Conservation (phyloP, 2,888 invertebrate genomes). For the Nemotelus pantherinus region DNA sequence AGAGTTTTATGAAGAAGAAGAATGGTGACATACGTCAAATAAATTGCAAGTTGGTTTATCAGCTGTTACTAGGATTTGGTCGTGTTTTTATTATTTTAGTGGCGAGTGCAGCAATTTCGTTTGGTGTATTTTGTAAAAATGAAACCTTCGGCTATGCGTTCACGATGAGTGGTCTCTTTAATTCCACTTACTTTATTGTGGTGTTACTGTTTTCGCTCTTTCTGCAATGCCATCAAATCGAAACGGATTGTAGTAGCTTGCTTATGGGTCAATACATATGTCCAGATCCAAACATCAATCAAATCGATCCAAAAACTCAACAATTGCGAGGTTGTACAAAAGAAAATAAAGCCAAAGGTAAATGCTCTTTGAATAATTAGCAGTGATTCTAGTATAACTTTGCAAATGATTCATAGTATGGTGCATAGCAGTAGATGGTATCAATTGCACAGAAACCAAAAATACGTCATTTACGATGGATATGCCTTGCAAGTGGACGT, state of each 20-base stretch:
- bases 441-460: constrained; percentile 82
- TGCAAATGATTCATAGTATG: constrained; percentile 67
- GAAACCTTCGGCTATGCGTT: background rate
- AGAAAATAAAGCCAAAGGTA: constrained; percentile 83
- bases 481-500: constrained; percentile 95
- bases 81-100: background rate
- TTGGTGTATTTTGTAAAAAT: constrained; percentile 15
- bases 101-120: background rate
- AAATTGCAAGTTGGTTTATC: background rate
- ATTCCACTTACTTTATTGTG: constrained; percentile 12
- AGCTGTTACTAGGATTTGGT: constrained; percentile 6
- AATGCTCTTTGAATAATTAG: background rate
- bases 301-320: constrained; percentile 90
- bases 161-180: constrained; percentile 33
- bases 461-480: constrained; percentile 83
- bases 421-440: constrained; percentile 84
- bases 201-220: constrained; percentile 22
- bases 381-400: background rate
- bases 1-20: no score
- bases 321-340: constrained; percentile 82
- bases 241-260: constrained; percentile 76
- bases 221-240: constrained; percentile 42
- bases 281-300: constrained; percentile 77
- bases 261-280: constrained; percentile 85
- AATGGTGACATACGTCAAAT: no score